These are phyloP conservation scores for Chiroxiphia lanceolata DNA, from an alignment of 2,797 vertebrate genomes.

Conservation along the genomic window DNA sequence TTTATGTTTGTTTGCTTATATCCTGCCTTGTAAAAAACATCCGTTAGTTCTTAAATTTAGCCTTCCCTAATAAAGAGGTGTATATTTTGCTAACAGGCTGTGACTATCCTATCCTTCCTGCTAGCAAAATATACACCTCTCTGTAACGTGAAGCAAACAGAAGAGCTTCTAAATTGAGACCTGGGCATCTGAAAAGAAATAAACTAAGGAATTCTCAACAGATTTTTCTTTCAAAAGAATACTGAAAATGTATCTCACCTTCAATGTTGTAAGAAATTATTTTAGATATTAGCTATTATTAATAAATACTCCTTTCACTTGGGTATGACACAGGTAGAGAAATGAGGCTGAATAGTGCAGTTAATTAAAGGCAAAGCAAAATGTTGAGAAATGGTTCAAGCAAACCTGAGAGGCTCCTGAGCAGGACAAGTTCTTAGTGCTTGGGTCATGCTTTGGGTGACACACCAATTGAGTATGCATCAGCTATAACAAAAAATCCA, in stretches of 20 bases:
- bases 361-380: slow-evolving; percentile 13
- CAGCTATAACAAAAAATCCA: neutral
- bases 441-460: neutral
- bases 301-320: neutral
- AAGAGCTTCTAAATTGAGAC: neutral
- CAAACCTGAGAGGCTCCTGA: neutral
- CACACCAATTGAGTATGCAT: neutral
- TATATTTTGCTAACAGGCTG: slow-evolving; percentile 53
- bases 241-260: neutral
- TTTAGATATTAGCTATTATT: neutral
- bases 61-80: slow-evolving; percentile 5
- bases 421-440: neutral
- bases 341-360: neutral
- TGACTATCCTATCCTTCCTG: slow-evolving; percentile 54
- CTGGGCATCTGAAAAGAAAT: neutral
- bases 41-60: slow-evolving; percentile 51
- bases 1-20: slow-evolving; percentile 57
- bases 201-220: neutral
- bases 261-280: neutral
- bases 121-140: slow-evolving; percentile 3
- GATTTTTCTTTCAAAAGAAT: neutral
- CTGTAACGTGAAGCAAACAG: neutral
- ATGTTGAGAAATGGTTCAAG: neutral
- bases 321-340: neutral
- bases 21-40: slow-evolving; percentile 47